Percentiles rank a stretch among this genome's conserved stretches.
phyloP scores from a whole-genome alignment of 2,888 invertebrate genomes.

The Ormyrus pomaceus region DNA sequence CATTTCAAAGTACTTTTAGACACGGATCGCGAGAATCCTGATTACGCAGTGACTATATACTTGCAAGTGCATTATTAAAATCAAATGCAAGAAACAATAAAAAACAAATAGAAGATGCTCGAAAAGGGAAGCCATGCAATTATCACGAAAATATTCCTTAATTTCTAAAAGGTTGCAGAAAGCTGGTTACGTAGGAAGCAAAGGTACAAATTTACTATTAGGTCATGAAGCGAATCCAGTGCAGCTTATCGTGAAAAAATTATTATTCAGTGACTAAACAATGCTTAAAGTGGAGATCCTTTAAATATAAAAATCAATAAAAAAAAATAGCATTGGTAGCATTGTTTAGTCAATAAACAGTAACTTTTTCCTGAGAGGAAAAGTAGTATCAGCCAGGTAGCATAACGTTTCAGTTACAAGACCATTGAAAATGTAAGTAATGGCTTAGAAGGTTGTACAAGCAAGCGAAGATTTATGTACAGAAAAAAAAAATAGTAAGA shows the following conservation, averaged over 20 bases:
- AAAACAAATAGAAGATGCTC: background rate
- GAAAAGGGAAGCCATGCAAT: no score
- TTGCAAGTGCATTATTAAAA: conserved; percentile 12
- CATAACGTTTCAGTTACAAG: conserved; percentile 10
- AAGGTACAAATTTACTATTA: no score
- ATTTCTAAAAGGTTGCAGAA: no score
- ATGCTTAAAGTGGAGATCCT: background rate
- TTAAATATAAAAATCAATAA: no score
- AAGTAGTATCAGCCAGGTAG: background rate
- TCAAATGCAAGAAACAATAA: conserved; percentile 16
- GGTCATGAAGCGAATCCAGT: background rate
- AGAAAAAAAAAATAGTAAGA: conserved; percentile 46
- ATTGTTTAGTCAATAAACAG: no score
- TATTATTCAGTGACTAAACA: background rate
- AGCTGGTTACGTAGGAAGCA: no score
- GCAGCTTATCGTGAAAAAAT: conserved; percentile 1
- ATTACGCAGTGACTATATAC: conserved; percentile 17
- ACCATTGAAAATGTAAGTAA: conserved; percentile 23
- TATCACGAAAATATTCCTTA: no score
- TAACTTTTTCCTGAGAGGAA: background rate
- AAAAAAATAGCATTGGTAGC: no score
- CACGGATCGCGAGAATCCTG: background rate
- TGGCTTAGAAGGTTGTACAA: conserved; percentile 4
- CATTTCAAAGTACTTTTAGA: background rate
- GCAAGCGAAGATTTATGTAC: conserved; percentile 47